These are phyloP conservation scores for Furcifer pardalis DNA, from an alignment of 2,797 vertebrate genomes.

Conservation along the genomic window DNA sequence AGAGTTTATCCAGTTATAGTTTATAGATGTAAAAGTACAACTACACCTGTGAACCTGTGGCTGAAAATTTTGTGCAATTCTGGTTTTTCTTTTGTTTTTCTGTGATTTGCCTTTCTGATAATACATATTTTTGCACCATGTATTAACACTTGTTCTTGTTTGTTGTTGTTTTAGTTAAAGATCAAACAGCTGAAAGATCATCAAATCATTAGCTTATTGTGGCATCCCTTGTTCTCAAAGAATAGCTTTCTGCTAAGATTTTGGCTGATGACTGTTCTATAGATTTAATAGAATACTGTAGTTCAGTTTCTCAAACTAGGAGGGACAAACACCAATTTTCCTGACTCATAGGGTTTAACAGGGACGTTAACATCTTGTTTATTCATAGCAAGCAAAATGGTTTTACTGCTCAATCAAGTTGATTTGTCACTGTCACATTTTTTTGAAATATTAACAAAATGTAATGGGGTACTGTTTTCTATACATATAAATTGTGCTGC, in stretches of 20 bases:
- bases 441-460: not conserved
- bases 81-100: not conserved
- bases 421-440: not conserved
- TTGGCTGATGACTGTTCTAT: not conserved
- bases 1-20: no score
- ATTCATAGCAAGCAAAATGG: not conserved
- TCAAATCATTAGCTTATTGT: not conserved
- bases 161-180: no score
- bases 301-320: not conserved
- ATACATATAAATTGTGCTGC: not conserved
- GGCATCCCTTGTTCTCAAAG: not conserved
- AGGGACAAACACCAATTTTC: not conserved
- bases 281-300: not conserved
- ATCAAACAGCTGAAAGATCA: no score
- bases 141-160: no score
- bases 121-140: no score
- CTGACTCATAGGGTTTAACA: not conserved
- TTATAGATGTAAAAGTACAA: no score
- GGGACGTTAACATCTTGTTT: not conserved
- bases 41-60: no score
- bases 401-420: not conserved
- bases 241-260: not conserved
- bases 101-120: no score
- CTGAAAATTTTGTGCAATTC: not conserved
- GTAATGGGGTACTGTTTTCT: not conserved